Evolutionary conservation across 2,888 invertebrate species (phyloP).

Genomic region (Microdon myrmicae): DNA sequence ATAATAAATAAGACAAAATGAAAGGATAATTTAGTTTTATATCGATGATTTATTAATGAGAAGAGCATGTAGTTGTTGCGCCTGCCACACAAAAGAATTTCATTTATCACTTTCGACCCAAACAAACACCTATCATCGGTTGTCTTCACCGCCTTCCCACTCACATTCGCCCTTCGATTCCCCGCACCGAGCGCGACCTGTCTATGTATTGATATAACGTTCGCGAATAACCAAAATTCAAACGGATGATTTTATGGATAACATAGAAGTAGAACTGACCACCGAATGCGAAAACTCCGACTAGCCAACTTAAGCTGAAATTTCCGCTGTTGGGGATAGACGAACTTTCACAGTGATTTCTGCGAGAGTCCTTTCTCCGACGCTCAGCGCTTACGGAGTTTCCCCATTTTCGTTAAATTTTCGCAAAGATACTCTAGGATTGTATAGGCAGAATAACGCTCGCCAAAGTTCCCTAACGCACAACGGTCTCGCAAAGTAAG

Average conservation of each 20-base stretch:
- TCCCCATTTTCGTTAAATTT: conserved; percentile 10
- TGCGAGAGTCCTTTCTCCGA: conserved; percentile 25
- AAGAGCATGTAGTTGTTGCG: conserved; percentile 29
- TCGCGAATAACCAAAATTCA: conserved; percentile 19
- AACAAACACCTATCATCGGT: too few species aligned
- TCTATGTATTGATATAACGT: too few species aligned
- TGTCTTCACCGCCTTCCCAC: too few species aligned
- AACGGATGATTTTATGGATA: too few species aligned
- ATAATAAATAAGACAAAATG: too few species aligned
- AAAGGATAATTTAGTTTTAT: conserved; percentile 26
- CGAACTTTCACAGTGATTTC: conserved; percentile 21
- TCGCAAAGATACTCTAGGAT: conserved; percentile 10
- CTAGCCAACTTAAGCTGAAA: conserved; percentile 46
- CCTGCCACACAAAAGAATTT: conserved; percentile 8
- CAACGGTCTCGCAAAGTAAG: too few species aligned
- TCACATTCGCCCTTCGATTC: too few species aligned
- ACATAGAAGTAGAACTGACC: conserved; percentile 8
- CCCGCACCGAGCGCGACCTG: too few species aligned
- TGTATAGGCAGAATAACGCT: not conserved
- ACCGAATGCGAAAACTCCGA: conserved; percentile 48
- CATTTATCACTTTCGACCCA: too few species aligned
- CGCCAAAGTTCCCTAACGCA: too few species aligned
- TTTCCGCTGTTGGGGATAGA: conserved; percentile 25
- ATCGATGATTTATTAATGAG: conserved; percentile 15
- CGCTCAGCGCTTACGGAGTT: conserved; percentile 1